Base-by-base conservation (phyloP, 2,888 invertebrate species). In the Oscheius sp. region DNA sequence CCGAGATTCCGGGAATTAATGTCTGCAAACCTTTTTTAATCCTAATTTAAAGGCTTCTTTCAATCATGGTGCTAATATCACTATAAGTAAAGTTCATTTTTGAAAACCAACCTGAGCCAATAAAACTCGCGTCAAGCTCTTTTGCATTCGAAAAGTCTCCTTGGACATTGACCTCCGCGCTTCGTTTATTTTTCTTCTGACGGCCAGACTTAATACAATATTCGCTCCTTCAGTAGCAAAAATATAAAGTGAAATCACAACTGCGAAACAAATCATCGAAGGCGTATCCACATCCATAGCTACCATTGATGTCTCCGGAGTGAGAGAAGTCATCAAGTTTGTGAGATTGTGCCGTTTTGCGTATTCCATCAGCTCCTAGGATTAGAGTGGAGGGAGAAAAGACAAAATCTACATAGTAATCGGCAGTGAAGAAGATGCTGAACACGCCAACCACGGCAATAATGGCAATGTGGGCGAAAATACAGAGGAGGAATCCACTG, bases 71-170 rank as follows among this genome's bases (percentile, higher is more conserved):
- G n/a, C n/a, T n/a, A n/a, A n/a, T n/a, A n/a, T n/a, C n/a, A n/a
- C n/a, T n/a, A n/a, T n/a, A n/a, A n/a, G n/a, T n/a, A n/a, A n/a
- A n/a, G n/a, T n/a, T n/a, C n/a, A n/a, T n/a, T n/a, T n/a, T n/a
- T n/a, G n/a, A n/a, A n/a, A 25, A 48, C 34, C 20, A 2, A 55
- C 55, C 55, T 55, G 55, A 1, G 55, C 55, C 33, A 55, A 6
- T 3, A 55, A 25, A n/a, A 55, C 34, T 23, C 34, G 33, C 33
- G 55, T 55, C 34, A 55, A 23, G 3, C 34, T 34, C 34, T 55
- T 55, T 20, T 55, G 55, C 55, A 55, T 55, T 34, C 34, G 33
- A 34, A 55, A 55, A 33, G 55, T 55, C 34, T 31, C 20, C 55
- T 55, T 55, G 2, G 55, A 55, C 20, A 55, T 31, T 8, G 5